These are phyloP conservation scores for Neodon shergylaensis DNA, from an alignment of 2,113 vertebrate species.

Conservation along the genomic window DNA sequence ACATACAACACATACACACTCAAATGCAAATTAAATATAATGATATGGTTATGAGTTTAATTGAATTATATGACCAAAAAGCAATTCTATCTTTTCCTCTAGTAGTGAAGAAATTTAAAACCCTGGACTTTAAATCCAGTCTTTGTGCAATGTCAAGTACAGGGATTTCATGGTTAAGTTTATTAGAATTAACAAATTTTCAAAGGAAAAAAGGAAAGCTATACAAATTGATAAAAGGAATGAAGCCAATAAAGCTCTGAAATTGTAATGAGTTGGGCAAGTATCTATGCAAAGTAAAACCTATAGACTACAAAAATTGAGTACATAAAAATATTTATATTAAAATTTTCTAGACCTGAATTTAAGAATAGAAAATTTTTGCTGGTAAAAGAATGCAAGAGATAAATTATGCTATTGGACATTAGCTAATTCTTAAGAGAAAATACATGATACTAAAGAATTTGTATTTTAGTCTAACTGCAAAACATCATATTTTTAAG, in stretches of 20 bases:
- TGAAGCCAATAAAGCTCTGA: not conserved
- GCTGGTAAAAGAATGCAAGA: not conserved
- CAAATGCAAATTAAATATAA: not conserved
- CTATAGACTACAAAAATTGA: not conserved
- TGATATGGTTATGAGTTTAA: not conserved
- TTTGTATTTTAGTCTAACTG: not conserved
- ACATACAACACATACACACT: not conserved
- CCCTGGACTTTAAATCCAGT: not conserved
- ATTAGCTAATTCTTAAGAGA: not conserved
- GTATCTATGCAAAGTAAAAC: not conserved
- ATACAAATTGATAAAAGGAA: not conserved
- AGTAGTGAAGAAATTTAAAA: not conserved
- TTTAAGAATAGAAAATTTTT: not conserved
- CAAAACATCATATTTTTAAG: not conserved
- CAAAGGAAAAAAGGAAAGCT: not conserved
- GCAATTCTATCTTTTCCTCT: not conserved
- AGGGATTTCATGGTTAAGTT: not conserved
- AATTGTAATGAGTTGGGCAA: not conserved
- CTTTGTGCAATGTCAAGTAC: not conserved
- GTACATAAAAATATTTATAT: not conserved
- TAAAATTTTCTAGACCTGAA: not conserved
- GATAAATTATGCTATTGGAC: not conserved
- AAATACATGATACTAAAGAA: not conserved
- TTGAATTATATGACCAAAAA: not conserved
- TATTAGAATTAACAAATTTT: not conserved